Evolutionary conservation across 1,140 invertebrate genomes (phyloP).

Genomic region (Augochlora pura): DNA sequence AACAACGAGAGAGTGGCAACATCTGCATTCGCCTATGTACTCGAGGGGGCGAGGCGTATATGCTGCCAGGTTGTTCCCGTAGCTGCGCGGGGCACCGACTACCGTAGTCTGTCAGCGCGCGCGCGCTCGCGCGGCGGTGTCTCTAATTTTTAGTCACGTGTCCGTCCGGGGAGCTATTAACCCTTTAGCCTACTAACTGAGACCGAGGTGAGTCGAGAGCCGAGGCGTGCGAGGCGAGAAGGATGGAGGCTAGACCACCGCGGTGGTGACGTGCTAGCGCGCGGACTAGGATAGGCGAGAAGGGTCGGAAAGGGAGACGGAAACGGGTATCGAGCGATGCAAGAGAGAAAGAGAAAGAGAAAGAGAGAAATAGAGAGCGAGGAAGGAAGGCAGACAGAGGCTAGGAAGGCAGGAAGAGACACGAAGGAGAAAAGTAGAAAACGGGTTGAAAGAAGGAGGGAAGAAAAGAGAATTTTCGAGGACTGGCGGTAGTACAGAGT

Average conservation of each 20-base stretch:
- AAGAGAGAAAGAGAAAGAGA: not conserved
- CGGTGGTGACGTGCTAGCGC: not conserved
- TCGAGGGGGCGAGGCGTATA: no score
- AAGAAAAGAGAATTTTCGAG: constrained; percentile 45
- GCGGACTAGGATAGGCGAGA: constrained; percentile 1
- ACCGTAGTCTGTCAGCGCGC: not conserved
- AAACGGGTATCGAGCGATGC: constrained; percentile 12
- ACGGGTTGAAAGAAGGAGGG: constrained; percentile 16
- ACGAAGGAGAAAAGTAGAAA: no score
- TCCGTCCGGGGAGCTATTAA: constrained; percentile 51
- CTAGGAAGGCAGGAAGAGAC: no score
- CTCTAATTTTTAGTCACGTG: constrained; percentile 49
- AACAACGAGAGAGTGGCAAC: no score
- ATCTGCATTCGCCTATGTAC: no score
- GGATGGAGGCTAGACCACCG: constrained; percentile 2
- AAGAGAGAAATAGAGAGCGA: constrained; percentile 8
- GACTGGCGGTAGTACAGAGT: constrained; percentile 42
- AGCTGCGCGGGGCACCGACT: constrained; percentile 8
- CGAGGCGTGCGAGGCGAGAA: constrained; percentile 15
- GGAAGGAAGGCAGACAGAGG: no score
- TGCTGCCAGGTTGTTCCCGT: not conserved
- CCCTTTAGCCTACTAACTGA: constrained; percentile 60
- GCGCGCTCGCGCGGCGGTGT: not conserved
- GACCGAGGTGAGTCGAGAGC: constrained; percentile 16
- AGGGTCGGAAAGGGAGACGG: not conserved